Conservation (phyloP, 1,140 invertebrate genomes). For the Delia radicum region DNA sequence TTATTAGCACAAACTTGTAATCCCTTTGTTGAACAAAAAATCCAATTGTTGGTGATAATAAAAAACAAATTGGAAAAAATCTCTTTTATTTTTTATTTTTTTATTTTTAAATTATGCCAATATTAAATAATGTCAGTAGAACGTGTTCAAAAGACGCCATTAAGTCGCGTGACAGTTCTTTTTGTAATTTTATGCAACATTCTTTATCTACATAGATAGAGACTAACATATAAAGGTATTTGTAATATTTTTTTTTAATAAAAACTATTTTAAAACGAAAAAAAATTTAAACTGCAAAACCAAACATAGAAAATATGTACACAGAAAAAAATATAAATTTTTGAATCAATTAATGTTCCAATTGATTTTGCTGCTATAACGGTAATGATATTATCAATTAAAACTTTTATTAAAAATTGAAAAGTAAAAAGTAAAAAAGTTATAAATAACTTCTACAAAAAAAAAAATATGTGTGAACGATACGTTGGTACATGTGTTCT, state of each 20-base stretch:
- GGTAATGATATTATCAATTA: no score
- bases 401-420: no score
- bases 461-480: no score
- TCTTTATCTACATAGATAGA: neutral
- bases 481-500: no score
- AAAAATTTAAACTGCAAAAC: neutral
- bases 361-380: no score
- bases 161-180: neutral
- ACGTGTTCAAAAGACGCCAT: constrained; percentile 1
- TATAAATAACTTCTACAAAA: no score
- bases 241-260: neutral
- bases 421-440: no score
- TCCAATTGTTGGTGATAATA: neutral
- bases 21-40: neutral
- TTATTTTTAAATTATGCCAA: constrained; percentile 2
- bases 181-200: neutral
- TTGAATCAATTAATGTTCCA: no score
- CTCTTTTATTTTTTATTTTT: no score
- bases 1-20: neutral
- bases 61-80: neutral
- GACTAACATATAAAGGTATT: neutral
- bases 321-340: no score
- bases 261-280: neutral
- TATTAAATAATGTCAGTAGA: neutral
- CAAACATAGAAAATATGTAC: neutral